phyloP scores from a whole-genome alignment of 2,888 invertebrate genomes.

The Liposcelis brunnea region DNA sequence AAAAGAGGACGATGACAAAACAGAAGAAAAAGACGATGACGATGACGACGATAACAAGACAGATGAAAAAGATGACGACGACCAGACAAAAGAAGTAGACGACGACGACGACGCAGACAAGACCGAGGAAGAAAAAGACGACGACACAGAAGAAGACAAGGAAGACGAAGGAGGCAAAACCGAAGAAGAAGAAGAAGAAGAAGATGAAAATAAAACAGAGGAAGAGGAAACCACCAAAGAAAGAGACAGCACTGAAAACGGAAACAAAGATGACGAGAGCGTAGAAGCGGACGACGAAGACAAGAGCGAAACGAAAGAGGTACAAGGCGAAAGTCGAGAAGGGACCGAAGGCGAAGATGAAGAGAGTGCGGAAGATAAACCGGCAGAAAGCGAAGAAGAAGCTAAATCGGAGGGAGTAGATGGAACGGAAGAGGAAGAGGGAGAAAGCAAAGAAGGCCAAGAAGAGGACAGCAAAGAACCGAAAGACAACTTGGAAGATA shows the following conservation, averaged over 20 bases:
- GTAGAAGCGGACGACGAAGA: slow-evolving; percentile 9
- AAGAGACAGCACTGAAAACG: slow-evolving; percentile 28
- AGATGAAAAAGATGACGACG: slow-evolving; percentile 12
- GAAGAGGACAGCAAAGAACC: slow-evolving; percentile 16
- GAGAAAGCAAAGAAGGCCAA: slow-evolving; percentile 14
- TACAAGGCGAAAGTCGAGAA: slow-evolving; percentile 9
- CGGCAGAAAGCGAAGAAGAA: slow-evolving; percentile 15
- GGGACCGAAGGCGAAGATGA: slow-evolving; percentile 10
- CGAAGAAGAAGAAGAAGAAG: slow-evolving; percentile 11
- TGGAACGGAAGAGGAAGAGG: slow-evolving; percentile 17
- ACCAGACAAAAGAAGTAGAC: slow-evolving; percentile 11
- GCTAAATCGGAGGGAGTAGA: slow-evolving; percentile 16
- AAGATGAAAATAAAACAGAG: slow-evolving; percentile 14
- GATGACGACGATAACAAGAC: slow-evolving; percentile 13
- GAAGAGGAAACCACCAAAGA: slow-evolving; percentile 28
- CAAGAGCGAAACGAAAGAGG: slow-evolving; percentile 19
- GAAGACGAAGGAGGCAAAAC: slow-evolving; percentile 10
- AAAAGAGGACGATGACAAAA: slow-evolving; percentile 26
- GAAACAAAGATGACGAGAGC: slow-evolving; percentile 21
- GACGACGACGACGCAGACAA: slow-evolving; percentile 11
- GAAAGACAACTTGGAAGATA: slow-evolving; percentile 14
- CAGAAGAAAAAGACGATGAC: slow-evolving; percentile 12
- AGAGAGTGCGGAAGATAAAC: slow-evolving; percentile 20
- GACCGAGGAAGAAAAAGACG: slow-evolving; percentile 12
- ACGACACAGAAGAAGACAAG: slow-evolving; percentile 11